These are phyloP conservation scores for Neoitamus cyanurus DNA, from an alignment of 2,888 invertebrate species.

Conservation along the genomic window DNA sequence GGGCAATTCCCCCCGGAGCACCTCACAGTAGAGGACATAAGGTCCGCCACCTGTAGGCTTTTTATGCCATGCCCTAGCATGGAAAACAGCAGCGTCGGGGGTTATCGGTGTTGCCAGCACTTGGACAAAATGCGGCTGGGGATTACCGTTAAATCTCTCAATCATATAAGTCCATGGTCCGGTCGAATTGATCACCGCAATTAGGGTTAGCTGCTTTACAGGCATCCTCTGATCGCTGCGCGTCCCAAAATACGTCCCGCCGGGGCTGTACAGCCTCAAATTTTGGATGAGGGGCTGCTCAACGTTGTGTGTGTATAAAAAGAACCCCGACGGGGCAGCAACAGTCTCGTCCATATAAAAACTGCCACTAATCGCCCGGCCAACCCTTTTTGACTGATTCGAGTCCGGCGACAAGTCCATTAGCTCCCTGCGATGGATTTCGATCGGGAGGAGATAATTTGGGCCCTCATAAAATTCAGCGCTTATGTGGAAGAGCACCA, in stretches of 20 bases:
- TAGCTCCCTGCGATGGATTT: slow-evolving; percentile 58
- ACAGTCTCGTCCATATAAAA: slow-evolving; percentile 69
- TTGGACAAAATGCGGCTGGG: slow-evolving; percentile 72
- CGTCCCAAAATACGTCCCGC: slow-evolving; percentile 66
- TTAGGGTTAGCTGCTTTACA: slow-evolving; percentile 68
- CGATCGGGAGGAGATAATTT: slow-evolving; percentile 66
- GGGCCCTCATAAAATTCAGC: slow-evolving; percentile 67
- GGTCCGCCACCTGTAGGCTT: slow-evolving; percentile 64
- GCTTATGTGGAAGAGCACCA: slow-evolving; percentile 67
- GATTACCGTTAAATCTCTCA: slow-evolving; percentile 70
- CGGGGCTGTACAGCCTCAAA: slow-evolving; percentile 68
- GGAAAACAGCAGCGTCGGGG: slow-evolving; percentile 58
- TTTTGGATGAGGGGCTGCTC: slow-evolving; percentile 68
- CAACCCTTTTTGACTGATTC: slow-evolving; percentile 49
- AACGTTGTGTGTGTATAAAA: slow-evolving; percentile 68
- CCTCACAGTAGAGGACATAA: slow-evolving; percentile 69
- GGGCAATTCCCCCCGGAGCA: slow-evolving; percentile 69
- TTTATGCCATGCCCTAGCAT: slow-evolving; percentile 67
- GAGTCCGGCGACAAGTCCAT: slow-evolving; percentile 52
- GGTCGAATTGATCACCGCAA: slow-evolving; percentile 69
- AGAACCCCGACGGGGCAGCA: slow-evolving; percentile 68
- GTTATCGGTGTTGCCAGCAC: slow-evolving; percentile 70
- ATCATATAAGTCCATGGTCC: slow-evolving; percentile 73
- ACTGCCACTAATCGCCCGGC: slow-evolving; percentile 67
- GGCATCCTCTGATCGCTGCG: slow-evolving; percentile 68